phyloP scores from a whole-genome alignment of 2,888 invertebrate species.

The Epistrophe grossulariae region DNA sequence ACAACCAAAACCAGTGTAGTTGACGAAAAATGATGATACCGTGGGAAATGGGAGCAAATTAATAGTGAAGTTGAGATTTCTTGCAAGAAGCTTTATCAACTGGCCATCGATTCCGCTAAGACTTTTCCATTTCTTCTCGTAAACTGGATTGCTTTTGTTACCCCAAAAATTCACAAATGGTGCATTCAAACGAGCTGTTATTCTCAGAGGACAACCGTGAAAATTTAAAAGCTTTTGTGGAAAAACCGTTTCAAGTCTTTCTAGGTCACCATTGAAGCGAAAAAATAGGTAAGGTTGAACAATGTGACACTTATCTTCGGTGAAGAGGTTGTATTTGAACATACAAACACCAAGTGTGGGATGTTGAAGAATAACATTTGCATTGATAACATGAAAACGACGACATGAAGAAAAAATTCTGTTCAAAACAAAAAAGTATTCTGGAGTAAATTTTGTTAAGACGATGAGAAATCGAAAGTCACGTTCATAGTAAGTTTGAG shows the following conservation, averaged over 20 bases:
- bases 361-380: constrained; percentile 77
- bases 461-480: constrained; percentile 79
- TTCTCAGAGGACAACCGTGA: constrained; percentile 78
- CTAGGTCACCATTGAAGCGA: constrained; percentile 71
- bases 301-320: constrained; percentile 54
- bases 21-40: constrained; percentile 65
- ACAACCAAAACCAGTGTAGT: constrained; percentile 77
- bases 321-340: constrained; percentile 69
- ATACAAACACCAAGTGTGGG: constrained; percentile 62
- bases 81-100: constrained; percentile 78
- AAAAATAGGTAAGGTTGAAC: constrained; percentile 76
- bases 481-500: constrained; percentile 76
- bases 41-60: constrained; percentile 76
- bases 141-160: constrained; percentile 1
- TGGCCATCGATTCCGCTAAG: constrained; percentile 80
- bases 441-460: constrained; percentile 64
- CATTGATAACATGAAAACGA: constrained; percentile 78
- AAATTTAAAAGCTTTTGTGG: constrained; percentile 76
- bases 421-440: neutral
- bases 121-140: constrained; percentile 60
- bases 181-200: constrained; percentile 77
- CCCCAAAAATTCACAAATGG: constrained; percentile 78
- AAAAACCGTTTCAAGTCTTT: constrained; percentile 77
- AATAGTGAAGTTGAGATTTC: constrained; percentile 78
- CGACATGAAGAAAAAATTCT: constrained; percentile 78